Base-by-base conservation (phyloP, 2,113 vertebrate species). In the Hucho hucho region DNA sequence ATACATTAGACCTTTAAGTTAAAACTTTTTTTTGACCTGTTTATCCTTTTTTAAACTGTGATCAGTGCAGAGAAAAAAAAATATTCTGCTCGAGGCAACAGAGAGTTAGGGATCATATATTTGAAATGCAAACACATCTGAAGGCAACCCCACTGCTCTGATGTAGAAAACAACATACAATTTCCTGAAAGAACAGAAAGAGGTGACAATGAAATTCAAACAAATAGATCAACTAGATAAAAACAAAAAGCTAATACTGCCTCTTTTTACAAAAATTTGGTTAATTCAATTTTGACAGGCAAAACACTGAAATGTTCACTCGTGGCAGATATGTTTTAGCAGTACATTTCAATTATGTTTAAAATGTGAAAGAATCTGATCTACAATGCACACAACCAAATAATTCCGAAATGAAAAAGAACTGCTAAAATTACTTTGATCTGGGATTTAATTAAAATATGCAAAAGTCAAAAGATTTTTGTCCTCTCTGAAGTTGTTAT, bases 121-220 rank as follows among this genome's bases (percentile, higher is more conserved):
- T 43, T 9, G 37, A 43, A 43, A 3, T 43, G 49, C 47, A 59
- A 84, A 77, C 66, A 53, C 49, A 49, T 81, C 81, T 77, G 70
- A 92, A 92, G 90, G 89, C 90, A 90, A 88, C 14, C 7, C n/a
- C 61, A 72, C 12, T 28, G 1, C 63, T 22, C 59, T 24, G 61
- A 14, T 56, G n/a, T n/a, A 16, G 66, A 79, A 56, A 73, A 26
- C 64, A 73, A 79, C 25, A 24, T 59, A 83, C 67, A 0, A 18
- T 7, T 72, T 64, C 14, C 59, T 75, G 81, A 28, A 79, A 74
- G 56, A 72, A 66, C 59, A 72, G 82, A 28, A 79, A 74, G 61
- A 71, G 71, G 37, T 58, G 4, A 58, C 66, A 66, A 32, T 49
- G 0, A 24, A 74, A 43, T 12, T 28, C 24, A 69, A 69, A 84